Evolutionary conservation across 2,888 invertebrate species (phyloP), one percentile per base, ranked within the genome.

Genomic region (Erebia palarica): DNA sequence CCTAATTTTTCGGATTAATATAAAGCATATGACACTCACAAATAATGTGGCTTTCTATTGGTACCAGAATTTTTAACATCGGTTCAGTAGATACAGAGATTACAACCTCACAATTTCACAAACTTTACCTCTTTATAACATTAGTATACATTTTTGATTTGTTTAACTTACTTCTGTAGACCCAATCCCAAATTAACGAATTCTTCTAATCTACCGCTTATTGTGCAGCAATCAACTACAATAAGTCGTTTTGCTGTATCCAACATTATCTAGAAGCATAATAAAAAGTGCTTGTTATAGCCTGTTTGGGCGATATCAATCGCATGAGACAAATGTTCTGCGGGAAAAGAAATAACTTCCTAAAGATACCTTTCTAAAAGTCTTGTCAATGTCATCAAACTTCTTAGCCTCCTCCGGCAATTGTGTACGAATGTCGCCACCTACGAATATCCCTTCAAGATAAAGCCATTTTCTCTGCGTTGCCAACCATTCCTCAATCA

Each of bases 401-500:
- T 97, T 97, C 84, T 95, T 96, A 0, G 98, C 97, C 84, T 98
- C 98, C 1, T 98, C 97, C 0, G 98, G 98, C 68, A 98, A 89
- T 82, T 98, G 98, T 0, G 95, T 88, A 65, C 98, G 94, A 76
- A 98, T 98, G 82, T 98, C 98, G 7, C 97, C 97, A 0, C 97
- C 97, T 0, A 98, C 96, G 84, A 98, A 98, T 74, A 98, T 98
- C 0, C 98, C 98, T 84, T 98, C 98, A 75, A 98, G 91, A 83
- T 98, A 98, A 76, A 98, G 93, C 98, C 98, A 98, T 85, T 97
- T 98, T 71, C 96, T 94, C 84, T 98, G 98, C 3, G 97, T 96
- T 3, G 95, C 94, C 83, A 97, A 91, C 98, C 98, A 98, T 76
- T 96, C 96, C 73, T 98, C 98, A 2, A 98, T 95, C 8, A 98